Evolutionary conservation across 2,888 invertebrate species (phyloP).

Genomic region (Scaeva pyrastri): DNA sequence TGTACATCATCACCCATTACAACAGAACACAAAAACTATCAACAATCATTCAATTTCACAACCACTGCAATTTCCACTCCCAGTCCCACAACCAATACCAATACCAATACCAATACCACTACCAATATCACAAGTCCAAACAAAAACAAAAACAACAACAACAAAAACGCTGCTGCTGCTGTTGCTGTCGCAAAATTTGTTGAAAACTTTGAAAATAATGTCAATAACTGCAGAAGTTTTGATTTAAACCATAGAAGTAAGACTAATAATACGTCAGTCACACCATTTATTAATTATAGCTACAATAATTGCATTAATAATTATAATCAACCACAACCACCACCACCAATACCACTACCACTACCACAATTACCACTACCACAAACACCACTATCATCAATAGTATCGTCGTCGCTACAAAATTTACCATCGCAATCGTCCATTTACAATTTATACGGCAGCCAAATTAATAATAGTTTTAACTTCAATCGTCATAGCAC

Average conservation of each 20-base stretch:
- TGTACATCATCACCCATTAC: conserved; percentile 59
- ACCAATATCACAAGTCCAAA: conserved; percentile 31
- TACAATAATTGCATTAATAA: conserved; percentile 69
- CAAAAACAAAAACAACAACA: conserved; percentile 50
- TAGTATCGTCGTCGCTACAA: conserved; percentile 74
- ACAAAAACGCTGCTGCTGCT: conserved; percentile 72
- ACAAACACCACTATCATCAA: conserved; percentile 75
- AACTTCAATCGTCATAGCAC: conserved; percentile 75
- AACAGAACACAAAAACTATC: conserved; percentile 53
- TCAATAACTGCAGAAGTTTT: conserved; percentile 62
- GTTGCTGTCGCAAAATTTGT: conserved; percentile 70
- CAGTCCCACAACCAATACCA: conserved; percentile 32
- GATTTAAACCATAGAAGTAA: conserved; percentile 67
- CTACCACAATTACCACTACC: conserved; percentile 73
- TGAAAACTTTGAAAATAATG: conserved; percentile 56
- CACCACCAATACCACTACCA: conserved; percentile 57
- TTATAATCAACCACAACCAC: conserved; percentile 52
- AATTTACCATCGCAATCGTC: conserved; percentile 75
- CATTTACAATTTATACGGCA: conserved; percentile 75
- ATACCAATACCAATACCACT: conserved; percentile 31
- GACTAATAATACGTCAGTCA: conserved; percentile 68
- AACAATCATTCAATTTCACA: conserved; percentile 55
- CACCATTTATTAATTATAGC: conserved; percentile 74
- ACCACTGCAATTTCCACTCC: conserved; percentile 39
- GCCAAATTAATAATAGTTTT: conserved; percentile 75